Conservation (phyloP, 2,113 vertebrate genomes). For the Anser cygnoides region DNA sequence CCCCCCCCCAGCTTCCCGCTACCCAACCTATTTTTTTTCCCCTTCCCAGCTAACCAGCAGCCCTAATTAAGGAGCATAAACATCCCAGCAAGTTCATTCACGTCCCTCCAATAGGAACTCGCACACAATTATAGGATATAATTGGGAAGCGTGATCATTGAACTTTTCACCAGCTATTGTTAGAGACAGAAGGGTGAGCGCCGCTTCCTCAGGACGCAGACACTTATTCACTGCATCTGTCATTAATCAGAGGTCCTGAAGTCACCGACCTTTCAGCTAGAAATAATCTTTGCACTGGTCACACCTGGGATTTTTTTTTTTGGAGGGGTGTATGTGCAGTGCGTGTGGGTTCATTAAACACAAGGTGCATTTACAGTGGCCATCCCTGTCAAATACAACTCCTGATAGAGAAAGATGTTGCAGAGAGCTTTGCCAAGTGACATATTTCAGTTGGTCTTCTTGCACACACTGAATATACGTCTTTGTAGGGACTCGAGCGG, state of each 20-base stretch:
- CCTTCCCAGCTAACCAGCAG: not conserved
- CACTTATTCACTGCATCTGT: not conserved
- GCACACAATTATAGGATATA: conserved; percentile 83
- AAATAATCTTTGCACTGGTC: not conserved
- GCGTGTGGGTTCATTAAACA: not conserved
- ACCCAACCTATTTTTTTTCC: not conserved
- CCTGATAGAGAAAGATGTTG: not conserved
- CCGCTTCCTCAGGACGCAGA: conserved; percentile 36
- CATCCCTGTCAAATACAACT: not conserved
- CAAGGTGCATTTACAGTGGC: not conserved
- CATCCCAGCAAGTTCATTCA: conserved; percentile 48
- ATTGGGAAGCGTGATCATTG: conserved; percentile 79
- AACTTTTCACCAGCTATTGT: conserved; percentile 69
- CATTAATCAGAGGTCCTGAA: conserved; percentile 20
- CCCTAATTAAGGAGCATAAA: conserved; percentile 34
- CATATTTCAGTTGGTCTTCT: not conserved
- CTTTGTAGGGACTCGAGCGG: not conserved
- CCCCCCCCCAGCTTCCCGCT: not conserved
- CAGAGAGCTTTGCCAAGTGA: not conserved
- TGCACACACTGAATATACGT: not conserved
- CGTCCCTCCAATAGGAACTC: conserved; percentile 71
- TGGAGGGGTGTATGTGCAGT: not conserved
- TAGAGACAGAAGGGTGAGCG: conserved; percentile 5
- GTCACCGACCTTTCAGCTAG: not conserved
- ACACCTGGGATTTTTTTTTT: not conserved